phyloP scores from a whole-genome alignment of 1,140 invertebrate genomes.

The Gryllus bimaculatus region DNA sequence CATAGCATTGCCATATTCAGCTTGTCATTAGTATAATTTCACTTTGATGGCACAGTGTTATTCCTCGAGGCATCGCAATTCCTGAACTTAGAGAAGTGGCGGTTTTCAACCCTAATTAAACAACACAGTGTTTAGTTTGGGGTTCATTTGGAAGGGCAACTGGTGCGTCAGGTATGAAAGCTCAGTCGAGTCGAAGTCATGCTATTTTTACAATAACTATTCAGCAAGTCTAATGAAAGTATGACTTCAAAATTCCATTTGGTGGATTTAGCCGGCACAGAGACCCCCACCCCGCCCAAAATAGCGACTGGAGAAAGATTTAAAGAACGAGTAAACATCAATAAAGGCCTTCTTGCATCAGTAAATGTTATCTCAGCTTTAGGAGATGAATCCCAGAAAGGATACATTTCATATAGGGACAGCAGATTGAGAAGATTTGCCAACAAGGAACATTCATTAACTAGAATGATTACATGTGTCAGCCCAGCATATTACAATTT shows the following conservation, averaged over 20 bases:
- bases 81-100: conserved; percentile 54
- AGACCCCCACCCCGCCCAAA: conserved; percentile 83
- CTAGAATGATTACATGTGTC: conserved; percentile 88
- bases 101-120: conserved; percentile 49
- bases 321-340: conserved; percentile 88
- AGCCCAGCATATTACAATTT: conserved; percentile 83
- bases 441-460: conserved; percentile 57
- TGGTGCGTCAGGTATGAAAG: conserved; percentile 89
- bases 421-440: conserved; percentile 77
- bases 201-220: conserved; percentile 86
- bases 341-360: conserved; percentile 78
- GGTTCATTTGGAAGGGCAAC: conserved; percentile 73
- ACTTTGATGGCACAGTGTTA: too few relatives aligned
- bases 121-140: conserved; percentile 45
- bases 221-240: conserved; percentile 15
- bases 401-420: conserved; percentile 78
- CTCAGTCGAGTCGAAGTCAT: conserved; percentile 79
- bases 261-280: conserved; percentile 89
- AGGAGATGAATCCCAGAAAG: conserved; percentile 54
- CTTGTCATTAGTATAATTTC: conserved; percentile 48
- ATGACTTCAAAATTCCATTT: conserved; percentile 74
- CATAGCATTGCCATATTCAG: conserved; percentile 25
- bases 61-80: conserved; percentile 26
- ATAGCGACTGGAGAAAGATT: conserved; percentile 78
- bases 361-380: conserved; percentile 90